These are phyloP conservation scores for Petrolisthes manimaculis DNA, from an alignment of 2,888 invertebrate species.

Conservation along the genomic window DNA sequence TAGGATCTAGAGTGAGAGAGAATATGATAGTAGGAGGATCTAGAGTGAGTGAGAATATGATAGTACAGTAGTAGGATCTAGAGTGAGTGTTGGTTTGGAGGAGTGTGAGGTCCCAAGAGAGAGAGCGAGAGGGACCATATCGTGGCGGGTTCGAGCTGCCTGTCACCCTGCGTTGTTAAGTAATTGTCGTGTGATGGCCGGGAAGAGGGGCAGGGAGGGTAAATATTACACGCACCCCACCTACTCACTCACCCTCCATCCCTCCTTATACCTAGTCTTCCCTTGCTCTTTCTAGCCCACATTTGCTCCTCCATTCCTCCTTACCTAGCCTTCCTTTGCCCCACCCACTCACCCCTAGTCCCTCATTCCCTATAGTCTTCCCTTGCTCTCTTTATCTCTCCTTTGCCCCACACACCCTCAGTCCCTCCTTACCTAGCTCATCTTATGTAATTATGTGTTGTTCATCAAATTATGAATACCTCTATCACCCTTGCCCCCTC, in stretches of 20 bases:
- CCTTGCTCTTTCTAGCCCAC: not conserved
- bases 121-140: not conserved
- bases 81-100: not conserved
- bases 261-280: not conserved
- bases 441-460: too few species aligned
- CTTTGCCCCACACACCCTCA: not conserved
- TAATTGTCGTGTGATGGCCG: slow-evolving; percentile 51
- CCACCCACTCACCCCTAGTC: not conserved
- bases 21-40: too few species aligned
- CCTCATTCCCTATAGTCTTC: not conserved
- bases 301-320: not conserved
- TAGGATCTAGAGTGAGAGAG: too few species aligned
- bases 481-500: too few species aligned
- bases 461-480: too few species aligned
- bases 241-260: slow-evolving; percentile 11
- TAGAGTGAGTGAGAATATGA: not conserved
- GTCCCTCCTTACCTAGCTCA: not conserved
- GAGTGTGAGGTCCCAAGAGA: not conserved
- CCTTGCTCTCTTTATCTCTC: not conserved
- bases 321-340: not conserved
- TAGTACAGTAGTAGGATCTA: too few species aligned
- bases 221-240: slow-evolving; percentile 36
- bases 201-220: not conserved
- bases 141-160: slow-evolving; percentile 20
- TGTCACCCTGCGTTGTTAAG: slow-evolving; percentile 56